Conservation (phyloP, 2,888 invertebrate genomes). For the Tinea pellionella region DNA sequence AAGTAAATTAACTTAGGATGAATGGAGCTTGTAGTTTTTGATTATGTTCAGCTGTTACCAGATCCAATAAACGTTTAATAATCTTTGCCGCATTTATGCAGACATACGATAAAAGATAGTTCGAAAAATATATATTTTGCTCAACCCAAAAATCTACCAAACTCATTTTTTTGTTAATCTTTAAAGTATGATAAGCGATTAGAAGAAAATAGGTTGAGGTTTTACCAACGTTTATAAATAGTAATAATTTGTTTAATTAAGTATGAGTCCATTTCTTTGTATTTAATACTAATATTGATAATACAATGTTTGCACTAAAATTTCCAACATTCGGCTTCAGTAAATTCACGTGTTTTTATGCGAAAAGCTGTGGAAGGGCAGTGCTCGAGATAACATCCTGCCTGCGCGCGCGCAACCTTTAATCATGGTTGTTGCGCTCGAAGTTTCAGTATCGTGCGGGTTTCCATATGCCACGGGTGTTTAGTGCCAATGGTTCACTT, state of each 20-base stretch:
- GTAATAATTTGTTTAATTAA: background rate
- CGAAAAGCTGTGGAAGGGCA: slow-evolving; percentile 7
- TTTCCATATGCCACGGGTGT: background rate
- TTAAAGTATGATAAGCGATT: background rate
- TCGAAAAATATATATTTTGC: no score
- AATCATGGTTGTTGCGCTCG: background rate
- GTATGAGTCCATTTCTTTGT: background rate
- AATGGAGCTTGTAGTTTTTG: no score
- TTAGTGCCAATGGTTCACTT: background rate
- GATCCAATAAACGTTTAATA: no score
- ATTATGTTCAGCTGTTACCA: no score
- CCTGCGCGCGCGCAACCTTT: slow-evolving; percentile 11
- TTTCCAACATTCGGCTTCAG: background rate
- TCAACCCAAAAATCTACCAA: no score
- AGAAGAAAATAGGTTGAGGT: background rate
- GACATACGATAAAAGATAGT: no score
- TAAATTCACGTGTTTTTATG: slow-evolving; percentile 9
- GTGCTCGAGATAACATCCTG: background rate
- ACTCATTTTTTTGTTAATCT: background rate
- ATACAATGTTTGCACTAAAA: background rate
- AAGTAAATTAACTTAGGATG: no score
- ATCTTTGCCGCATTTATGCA: no score
- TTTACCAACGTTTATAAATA: background rate
- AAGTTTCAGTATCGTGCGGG: slow-evolving; percentile 7
- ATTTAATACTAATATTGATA: background rate